phyloP scores from a whole-genome alignment of 2,888 invertebrate species.

The Pelosia muscerda region DNA sequence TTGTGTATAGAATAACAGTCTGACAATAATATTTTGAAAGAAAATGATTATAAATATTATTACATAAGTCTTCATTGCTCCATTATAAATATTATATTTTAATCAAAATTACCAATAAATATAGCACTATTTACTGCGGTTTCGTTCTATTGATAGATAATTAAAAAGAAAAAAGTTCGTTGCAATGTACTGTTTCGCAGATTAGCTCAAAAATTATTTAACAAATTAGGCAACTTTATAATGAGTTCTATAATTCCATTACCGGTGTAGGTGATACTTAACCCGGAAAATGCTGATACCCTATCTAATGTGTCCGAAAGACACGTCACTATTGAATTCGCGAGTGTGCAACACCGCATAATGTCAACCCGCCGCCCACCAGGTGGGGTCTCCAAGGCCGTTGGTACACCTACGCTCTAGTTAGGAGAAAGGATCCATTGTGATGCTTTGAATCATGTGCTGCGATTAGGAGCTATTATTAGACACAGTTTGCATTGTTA shows the following conservation, averaged over 20 bases:
- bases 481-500: conserved; percentile 64
- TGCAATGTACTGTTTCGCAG: conserved; percentile 11
- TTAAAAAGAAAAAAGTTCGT: conserved; percentile 5
- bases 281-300: conserved; percentile 37
- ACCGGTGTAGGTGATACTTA: conserved; percentile 29
- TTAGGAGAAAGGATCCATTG: conserved; percentile 81
- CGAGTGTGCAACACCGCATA: conserved; percentile 58
- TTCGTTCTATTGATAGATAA: not conserved
- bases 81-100: conserved; percentile 6
- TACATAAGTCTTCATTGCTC: conserved; percentile 10
- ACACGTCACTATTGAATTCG: conserved; percentile 41
- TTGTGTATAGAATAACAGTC: conserved; percentile 23
- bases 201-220: conserved; percentile 16
- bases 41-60: conserved; percentile 31
- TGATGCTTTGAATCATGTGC: conserved; percentile 68
- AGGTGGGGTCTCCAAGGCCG: conserved; percentile 67
- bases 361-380: conserved; percentile 64
- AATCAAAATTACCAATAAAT: conserved; percentile 10
- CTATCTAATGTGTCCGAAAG: conserved; percentile 30
- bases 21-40: conserved; percentile 23
- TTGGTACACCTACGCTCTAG: conserved; percentile 75
- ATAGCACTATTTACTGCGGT: not conserved
- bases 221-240: conserved; percentile 17
- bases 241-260: conserved; percentile 31
- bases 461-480: conserved; percentile 65